Base-by-base conservation (phyloP, 2,797 vertebrate genomes). In the Spinus pinus region DNA sequence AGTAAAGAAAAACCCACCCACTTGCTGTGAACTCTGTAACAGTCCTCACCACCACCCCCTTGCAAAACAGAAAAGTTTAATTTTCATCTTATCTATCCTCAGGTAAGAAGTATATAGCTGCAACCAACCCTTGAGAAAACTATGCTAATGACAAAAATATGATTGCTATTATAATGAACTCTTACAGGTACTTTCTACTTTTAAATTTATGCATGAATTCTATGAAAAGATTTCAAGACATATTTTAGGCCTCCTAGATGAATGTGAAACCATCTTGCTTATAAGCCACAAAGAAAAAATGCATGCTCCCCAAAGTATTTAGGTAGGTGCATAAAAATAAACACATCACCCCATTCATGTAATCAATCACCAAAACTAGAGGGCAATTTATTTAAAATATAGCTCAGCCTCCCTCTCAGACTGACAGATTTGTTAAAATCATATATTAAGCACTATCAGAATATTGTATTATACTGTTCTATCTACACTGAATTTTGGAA, bases 301-400 rank as follows among this genome's bases (percentile, higher is more conserved):
- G 4, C 33, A 65, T 2, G 7, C 42, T 31, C 18, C 30, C 6
- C 11, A 7, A 71, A 79, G 62, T 81, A 69, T 65, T 79, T 61
- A 39, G 9, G 37, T 42, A 80, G 39, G 11, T 80, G 37, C 2
- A 15, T 33, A 83, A 81, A 37, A 81, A 88, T 49, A 79, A 5
- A 53, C 12, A 31, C 17, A 83, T 61, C 16, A 69, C 1, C 15
- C 4, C 16, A 30, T 25, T 47, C 2, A 2, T 41, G 10, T 37
- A 64, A 80, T 42, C 18, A 42, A 82, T 71, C 53, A 41, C 37
- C 62, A 85, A 85, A 89, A 74, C 22, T 17, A 87, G 42, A 87
- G 61, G 20, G 8, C 22, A 90, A 72, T 53, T 78, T 62, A 50
- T 35, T 86, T 71, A 60, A 85, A 84, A 89, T 49, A 65, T 6